These are phyloP conservation scores for Turritopsis rubra DNA, from an alignment of 30 jellyfish, hydroid and myxozoan species.

Conservation along the genomic window DNA sequence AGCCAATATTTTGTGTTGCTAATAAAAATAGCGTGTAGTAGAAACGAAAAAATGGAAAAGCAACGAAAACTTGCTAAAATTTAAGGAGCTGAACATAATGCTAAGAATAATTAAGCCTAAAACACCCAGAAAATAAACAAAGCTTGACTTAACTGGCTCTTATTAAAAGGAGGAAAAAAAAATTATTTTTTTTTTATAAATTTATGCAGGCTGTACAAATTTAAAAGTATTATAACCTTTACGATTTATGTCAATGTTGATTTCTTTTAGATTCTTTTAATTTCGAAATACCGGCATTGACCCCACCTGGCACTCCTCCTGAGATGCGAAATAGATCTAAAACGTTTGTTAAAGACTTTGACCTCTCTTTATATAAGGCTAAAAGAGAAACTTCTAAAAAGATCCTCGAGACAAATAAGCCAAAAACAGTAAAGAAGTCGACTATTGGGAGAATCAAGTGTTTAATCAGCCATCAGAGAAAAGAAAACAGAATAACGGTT, in stretches of 20 bases:
- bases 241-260: background rate
- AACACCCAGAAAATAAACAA: too few species aligned
- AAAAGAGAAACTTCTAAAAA: background rate
- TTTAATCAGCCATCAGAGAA: background rate
- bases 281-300: slow-evolving; percentile 1
- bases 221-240: background rate
- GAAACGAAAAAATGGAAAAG: too few species aligned
- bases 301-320: slow-evolving; percentile 14
- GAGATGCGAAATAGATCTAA: background rate
- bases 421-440: background rate
- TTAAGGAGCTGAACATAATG: too few species aligned
- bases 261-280: background rate
- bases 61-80: too few species aligned
- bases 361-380: background rate
- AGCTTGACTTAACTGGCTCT: too few species aligned
- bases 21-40: too few species aligned
- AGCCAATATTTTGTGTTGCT: too few species aligned
- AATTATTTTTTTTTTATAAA: background rate
- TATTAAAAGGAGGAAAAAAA: too few species aligned
- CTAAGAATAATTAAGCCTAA: too few species aligned
- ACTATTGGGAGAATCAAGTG: slow-evolving; percentile 11
- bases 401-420: background rate
- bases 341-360: slow-evolving; percentile 1
- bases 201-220: background rate
- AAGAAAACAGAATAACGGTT: background rate